Evolutionary conservation across 2,888 invertebrate species (phyloP).

Genomic region (Molanna angustata): DNA sequence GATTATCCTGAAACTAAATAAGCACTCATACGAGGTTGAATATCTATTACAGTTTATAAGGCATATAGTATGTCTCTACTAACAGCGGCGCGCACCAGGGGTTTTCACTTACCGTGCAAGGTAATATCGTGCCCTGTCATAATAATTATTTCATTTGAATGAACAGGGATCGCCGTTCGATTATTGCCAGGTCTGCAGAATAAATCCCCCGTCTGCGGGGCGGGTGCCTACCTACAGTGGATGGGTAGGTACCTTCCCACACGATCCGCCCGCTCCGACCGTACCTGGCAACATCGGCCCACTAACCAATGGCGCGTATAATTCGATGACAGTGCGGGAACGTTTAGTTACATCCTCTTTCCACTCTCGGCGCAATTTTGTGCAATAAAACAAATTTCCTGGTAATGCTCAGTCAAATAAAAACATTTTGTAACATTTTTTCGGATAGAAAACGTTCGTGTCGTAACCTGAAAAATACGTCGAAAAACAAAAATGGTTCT

Average conservation of each 20-base stretch:
- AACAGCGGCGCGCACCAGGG: no score
- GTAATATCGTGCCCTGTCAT: slow-evolving; percentile 14
- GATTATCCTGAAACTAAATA: no score
- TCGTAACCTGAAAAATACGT: no score
- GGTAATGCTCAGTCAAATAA: no score
- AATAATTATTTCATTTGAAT: slow-evolving; percentile 19
- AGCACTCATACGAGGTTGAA: no score
- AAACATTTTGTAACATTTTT: no score
- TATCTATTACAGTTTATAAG: no score
- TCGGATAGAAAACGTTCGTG: no score
- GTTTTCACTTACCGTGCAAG: background rate
- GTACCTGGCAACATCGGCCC: slow-evolving; percentile 20
- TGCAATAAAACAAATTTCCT: slow-evolving; percentile 6
- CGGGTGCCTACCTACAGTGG: slow-evolving; percentile 1
- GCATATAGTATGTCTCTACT: no score
- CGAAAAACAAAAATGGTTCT: no score
- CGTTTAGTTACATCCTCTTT: slow-evolving; percentile 26
- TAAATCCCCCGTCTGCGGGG: slow-evolving; percentile 18
- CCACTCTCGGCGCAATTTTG: slow-evolving; percentile 16
- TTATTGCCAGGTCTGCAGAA: slow-evolving; percentile 28
- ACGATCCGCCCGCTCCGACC: background rate
- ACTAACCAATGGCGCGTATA: slow-evolving; percentile 21
- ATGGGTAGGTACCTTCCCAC: background rate
- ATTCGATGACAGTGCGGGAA: slow-evolving; percentile 23
- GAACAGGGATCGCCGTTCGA: slow-evolving; percentile 19